Percentiles rank a stretch among this genome's conserved stretches.
phyloP scores from a whole-genome alignment of 2,113 vertebrate species.

The Lophotis ruficrista region DNA sequence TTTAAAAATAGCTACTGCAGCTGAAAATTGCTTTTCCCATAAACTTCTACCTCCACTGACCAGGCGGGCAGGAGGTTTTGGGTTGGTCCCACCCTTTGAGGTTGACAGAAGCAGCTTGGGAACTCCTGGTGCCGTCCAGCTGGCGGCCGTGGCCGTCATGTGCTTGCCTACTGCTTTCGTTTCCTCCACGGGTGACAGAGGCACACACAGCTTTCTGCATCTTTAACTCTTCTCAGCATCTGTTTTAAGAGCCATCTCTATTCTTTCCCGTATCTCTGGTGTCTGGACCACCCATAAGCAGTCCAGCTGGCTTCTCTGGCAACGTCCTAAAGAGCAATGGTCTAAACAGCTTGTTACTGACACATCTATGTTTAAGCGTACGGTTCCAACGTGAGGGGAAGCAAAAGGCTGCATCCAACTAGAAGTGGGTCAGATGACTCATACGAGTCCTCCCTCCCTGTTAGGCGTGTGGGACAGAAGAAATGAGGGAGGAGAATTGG shows the following conservation, averaged over 20 bases:
- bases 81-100: slow-evolving; percentile 12
- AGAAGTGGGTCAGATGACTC: slow-evolving; percentile 56
- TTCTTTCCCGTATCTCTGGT: not conserved
- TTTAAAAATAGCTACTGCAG: slow-evolving; percentile 41
- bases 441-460: not conserved
- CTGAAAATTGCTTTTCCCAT: slow-evolving; percentile 23
- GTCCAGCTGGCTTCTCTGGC: slow-evolving; percentile 54
- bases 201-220: not conserved
- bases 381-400: not conserved
- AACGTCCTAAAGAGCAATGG: not conserved
- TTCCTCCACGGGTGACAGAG: not conserved
- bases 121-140: not conserved
- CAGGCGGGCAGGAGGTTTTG: not conserved
- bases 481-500: not conserved
- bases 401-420: not conserved
- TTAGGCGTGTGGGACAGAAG: not conserved
- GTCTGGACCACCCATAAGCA: slow-evolving; percentile 47
- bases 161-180: not conserved
- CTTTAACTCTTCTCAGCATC: not conserved
- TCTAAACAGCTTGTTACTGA: slow-evolving; percentile 4
- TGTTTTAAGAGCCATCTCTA: not conserved
- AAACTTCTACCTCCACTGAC: not conserved
- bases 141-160: fast-evolving
- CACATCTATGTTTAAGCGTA: not conserved
- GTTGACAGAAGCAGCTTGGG: not conserved